Base-by-base conservation (phyloP, 2,797 vertebrate genomes). In the Eremophila alpestris region DNA sequence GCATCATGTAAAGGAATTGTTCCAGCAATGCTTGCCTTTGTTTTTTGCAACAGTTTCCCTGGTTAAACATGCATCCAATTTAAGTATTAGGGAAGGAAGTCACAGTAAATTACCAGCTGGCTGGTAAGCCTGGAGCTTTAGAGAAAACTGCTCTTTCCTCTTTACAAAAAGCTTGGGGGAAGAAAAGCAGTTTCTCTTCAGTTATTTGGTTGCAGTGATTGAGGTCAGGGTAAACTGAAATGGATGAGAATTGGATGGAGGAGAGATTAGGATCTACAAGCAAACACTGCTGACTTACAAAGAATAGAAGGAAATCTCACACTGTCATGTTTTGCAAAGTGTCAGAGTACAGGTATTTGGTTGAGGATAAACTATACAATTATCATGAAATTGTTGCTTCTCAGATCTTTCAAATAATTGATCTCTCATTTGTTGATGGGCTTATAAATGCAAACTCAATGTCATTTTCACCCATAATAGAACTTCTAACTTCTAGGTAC, bases 81-180 rank as follows among this genome's bases (percentile, higher is more conserved):
- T 52, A 88, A 79, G 45, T 43, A 15, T 60, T 64, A n/a, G 6
- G 23, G 63, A 84, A 83, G 29, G 67, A 90, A 94, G 40, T 86
- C 80, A 79, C 26, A 67, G 40, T 79, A 90, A 86, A 81, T 94
- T 83, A 95, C 43, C 49, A 90, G 52, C 70, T 95, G 69, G 11
- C 17, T 3, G 1, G 60, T 46, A 54, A 89, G 41, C 71, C 71
- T 71, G 69, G 40, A 83, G 64, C 45, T 93, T 78, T 70, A 87
- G 46, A 68, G 56, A 89, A 90, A 93, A 73, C 14, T 43, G 29
- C 34, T 89, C 20, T 40, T 91, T 89, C 48, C 38, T 67, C 34
- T 48, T 88, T 75, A 52, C 16, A 60, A 70, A 81, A 89, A 48
- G 21, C 26, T 87, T 79, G 49, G 51, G 5, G 2, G 2, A 5